Percentiles rank a stretch among this genome's conserved stretches.
phyloP scores from a whole-genome alignment of 2,888 invertebrate species.

The Epinotia demarniana region DNA sequence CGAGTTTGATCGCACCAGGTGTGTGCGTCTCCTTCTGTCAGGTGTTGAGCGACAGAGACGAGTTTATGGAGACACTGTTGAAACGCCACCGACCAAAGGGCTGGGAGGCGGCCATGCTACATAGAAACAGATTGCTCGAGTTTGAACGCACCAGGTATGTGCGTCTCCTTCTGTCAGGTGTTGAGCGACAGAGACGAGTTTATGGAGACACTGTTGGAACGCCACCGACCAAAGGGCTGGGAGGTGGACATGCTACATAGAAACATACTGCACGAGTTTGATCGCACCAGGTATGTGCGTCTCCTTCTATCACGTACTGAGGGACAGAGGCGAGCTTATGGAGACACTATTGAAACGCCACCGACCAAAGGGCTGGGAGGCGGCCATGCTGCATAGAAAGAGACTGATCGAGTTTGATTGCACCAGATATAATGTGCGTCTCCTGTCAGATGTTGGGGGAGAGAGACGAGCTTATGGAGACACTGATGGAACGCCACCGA shows the following conservation, averaged over 20 bases:
- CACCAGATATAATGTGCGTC: slow-evolving; percentile 86
- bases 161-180: neutral
- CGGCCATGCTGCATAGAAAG: slow-evolving; percentile 91
- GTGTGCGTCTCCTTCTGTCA: slow-evolving; percentile 47
- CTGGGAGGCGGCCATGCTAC: slow-evolving; percentile 89
- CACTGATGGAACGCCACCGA: slow-evolving; percentile 85
- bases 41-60: neutral
- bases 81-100: slow-evolving; percentile 85
- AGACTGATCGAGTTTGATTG: slow-evolving; percentile 93
- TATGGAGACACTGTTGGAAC: slow-evolving; percentile 80
- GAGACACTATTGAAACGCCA: slow-evolving; percentile 83
- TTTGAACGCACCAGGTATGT: slow-evolving; percentile 91
- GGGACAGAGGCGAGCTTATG: neutral
- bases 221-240: slow-evolving; percentile 85
- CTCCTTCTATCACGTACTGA: too few relatives aligned
- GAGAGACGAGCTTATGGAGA: too few relatives aligned
- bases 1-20: slow-evolving; percentile 93
- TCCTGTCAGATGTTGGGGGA: too few relatives aligned
- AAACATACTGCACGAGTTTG: slow-evolving; percentile 93
- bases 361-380: slow-evolving; percentile 86
- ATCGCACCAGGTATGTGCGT: slow-evolving; percentile 88
- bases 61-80: slow-evolving; percentile 70
- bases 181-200: neutral
- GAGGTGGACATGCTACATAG: slow-evolving; percentile 91
- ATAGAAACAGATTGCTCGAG: slow-evolving; percentile 92